A percentile compares a stretch with the other conserved stretches of the same genome.
Evolutionary conservation across 1,140 invertebrate genomes (phyloP).

Genomic region (Drosophila insularis): DNA sequence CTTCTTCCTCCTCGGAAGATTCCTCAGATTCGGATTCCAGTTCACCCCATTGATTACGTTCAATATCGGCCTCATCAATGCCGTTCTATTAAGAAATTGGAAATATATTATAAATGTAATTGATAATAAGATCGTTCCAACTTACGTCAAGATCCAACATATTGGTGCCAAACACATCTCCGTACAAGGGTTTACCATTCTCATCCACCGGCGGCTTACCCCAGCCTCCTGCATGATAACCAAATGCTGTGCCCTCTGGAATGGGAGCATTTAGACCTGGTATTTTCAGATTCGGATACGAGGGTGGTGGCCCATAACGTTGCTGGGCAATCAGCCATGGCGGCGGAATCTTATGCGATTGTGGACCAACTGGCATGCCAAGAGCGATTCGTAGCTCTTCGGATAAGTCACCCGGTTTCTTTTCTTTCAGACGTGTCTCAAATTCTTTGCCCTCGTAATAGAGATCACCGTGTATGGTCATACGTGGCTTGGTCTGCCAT

Average conservation of each 20-base stretch:
- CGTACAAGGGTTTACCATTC: conserved; percentile 97
- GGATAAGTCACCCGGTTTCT: conserved; percentile 98
- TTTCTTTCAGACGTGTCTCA: conserved; percentile 98
- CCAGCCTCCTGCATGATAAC: conserved; percentile 99
- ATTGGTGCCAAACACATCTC: conserved; percentile 97
- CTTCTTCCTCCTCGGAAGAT: conserved; percentile 93
- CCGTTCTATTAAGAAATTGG: conserved; percentile 83
- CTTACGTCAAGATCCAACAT: conserved; percentile 86
- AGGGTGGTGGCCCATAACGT: conserved; percentile 99
- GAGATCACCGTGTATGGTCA: conserved; percentile 99
- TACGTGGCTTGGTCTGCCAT: conserved; percentile 99
- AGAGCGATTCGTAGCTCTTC: conserved; percentile 97
- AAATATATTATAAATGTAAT: not conserved
- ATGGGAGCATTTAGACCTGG: conserved; percentile 96
- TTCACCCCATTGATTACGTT: conserved; percentile 98
- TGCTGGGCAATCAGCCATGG: conserved; percentile 99
- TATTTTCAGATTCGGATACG: conserved; percentile 99
- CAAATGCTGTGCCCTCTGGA: conserved; percentile 98
- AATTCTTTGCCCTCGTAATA: conserved; percentile 99
- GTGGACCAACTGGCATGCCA: conserved; percentile 98
- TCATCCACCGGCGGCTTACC: conserved; percentile 99
- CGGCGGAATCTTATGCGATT: conserved; percentile 94
- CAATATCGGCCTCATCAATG: conserved; percentile 94
- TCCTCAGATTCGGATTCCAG: conserved; percentile 97
- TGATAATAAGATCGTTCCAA: not conserved